Conservation (phyloP, 2,888 invertebrate genomes). For the Eulithis prunata region DNA sequence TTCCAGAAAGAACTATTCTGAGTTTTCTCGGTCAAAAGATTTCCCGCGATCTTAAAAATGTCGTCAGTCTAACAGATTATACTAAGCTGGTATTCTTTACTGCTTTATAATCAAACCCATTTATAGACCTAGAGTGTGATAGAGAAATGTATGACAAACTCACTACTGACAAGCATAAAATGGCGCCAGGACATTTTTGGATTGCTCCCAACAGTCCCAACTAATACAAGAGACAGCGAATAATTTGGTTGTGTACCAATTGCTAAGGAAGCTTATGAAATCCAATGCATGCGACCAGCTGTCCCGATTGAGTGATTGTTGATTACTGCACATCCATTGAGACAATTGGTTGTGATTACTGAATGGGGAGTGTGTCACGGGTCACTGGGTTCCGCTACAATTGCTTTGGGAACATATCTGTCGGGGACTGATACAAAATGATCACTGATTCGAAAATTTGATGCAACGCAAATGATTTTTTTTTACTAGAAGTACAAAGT, state of each 20-base stretch:
- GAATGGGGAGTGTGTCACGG: conserved; percentile 50
- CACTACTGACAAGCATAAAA: too few relatives aligned
- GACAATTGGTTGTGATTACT: conserved; percentile 72
- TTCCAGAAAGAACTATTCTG: too few relatives aligned
- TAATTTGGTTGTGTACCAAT: conserved; percentile 17
- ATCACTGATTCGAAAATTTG: too few relatives aligned
- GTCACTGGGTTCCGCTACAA: conserved; percentile 35
- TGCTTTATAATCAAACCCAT: neutral
- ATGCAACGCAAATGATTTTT: too few relatives aligned
- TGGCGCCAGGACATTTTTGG: too few relatives aligned
- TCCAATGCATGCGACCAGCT: conserved; percentile 44
- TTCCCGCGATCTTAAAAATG: too few relatives aligned
- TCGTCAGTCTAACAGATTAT: too few relatives aligned
- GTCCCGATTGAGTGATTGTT: conserved; percentile 61
- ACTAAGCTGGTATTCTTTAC: too few relatives aligned
- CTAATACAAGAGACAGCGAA: neutral
- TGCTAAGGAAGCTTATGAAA: conserved; percentile 43
- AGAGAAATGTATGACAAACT: too few relatives aligned
- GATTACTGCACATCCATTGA: conserved; percentile 66
- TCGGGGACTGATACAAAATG: neutral
- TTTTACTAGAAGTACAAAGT: too few relatives aligned
- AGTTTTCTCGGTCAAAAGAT: too few relatives aligned
- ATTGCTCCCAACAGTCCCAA: neutral
- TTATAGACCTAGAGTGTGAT: neutral
- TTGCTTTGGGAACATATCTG: conserved; percentile 29